These are phyloP conservation scores for Patella depressa DNA, from an alignment of 2,888 invertebrate species.

Conservation along the genomic window DNA sequence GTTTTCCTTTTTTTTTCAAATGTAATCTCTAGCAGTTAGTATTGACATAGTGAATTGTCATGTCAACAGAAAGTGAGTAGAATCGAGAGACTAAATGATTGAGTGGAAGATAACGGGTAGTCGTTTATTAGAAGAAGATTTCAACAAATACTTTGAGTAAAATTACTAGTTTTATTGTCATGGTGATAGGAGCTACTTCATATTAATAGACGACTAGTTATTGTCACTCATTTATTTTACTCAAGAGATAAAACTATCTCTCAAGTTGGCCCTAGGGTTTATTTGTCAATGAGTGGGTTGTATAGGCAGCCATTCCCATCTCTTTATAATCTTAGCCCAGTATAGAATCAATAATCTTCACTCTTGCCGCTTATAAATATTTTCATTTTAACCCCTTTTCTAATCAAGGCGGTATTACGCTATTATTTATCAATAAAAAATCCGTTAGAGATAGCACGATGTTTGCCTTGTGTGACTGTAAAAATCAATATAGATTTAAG, in stretches of 20 bases:
- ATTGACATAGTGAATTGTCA: no score
- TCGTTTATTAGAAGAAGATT: background rate
- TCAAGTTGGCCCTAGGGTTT: background rate
- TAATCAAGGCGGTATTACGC: no score
- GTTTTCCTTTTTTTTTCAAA: no score
- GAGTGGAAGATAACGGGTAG: background rate
- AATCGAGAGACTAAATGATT: no score
- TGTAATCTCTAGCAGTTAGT: no score
- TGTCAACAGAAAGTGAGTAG: no score
- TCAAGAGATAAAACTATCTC: background rate
- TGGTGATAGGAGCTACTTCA: background rate
- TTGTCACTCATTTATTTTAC: background rate
- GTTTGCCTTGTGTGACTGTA: no score
- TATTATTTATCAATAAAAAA: no score
- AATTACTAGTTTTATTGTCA: constrained; percentile 4
- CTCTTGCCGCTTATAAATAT: background rate
- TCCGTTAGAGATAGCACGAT: no score
- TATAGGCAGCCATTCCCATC: background rate
- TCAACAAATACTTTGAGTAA: constrained; percentile 5
- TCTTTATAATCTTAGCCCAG: background rate
- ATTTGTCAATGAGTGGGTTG: background rate
- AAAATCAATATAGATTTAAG: no score
- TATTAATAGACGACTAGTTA: background rate
- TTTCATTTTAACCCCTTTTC: background rate
- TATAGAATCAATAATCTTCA: background rate